Evolutionary conservation across 2,888 invertebrate genomes (phyloP), one percentile per base, ranked within the genome.

Genomic region (Pyrgus malvae): DNA sequence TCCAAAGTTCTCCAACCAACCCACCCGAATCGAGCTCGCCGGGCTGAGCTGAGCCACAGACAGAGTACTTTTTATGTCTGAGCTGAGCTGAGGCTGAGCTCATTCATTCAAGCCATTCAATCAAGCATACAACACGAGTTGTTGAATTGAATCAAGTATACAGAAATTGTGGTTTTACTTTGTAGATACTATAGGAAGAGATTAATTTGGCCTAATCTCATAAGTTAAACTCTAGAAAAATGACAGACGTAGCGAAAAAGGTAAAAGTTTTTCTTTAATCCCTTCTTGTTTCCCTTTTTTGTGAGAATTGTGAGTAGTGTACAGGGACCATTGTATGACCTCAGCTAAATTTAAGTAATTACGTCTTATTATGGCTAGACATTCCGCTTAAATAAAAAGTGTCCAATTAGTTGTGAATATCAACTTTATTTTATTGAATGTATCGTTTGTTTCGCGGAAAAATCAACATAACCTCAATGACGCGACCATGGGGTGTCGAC

Each of bases 211-310:
- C 55, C 48, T 55, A 55, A 41, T 27, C 12, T 66, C 55, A 67
- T 64, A 62, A 62, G 48, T 46, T 57, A 54, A 50, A 51, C 29
- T 55, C 38, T 61, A 63, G 57, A 64, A 87, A 66, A 77, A 89
- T 90, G 89, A 78, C 85, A 76, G 86, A 88, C 78, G 80, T 87
- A 60, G 79, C 83, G 60, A 84, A 82, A 78, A 88, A 90, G 88
- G 89, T 89, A 55, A 55, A 55, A 42, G 54, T 48, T 46, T 54
- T 48, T 48, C 54, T 48, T 48, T 54, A 29, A 40, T 31, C 16
- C 41, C 17, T 17, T 35, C 9, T 40, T 38, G 5, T 23, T 38
- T 40, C 23, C 31, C 25, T 54, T 54, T 40, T 54, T 40, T 54
- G 41, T 41, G 27, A 11, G 25, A 41, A 14, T 31, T 8, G 21